Conservation (phyloP, 2,888 invertebrate species). For the Autographa gamma region DNA sequence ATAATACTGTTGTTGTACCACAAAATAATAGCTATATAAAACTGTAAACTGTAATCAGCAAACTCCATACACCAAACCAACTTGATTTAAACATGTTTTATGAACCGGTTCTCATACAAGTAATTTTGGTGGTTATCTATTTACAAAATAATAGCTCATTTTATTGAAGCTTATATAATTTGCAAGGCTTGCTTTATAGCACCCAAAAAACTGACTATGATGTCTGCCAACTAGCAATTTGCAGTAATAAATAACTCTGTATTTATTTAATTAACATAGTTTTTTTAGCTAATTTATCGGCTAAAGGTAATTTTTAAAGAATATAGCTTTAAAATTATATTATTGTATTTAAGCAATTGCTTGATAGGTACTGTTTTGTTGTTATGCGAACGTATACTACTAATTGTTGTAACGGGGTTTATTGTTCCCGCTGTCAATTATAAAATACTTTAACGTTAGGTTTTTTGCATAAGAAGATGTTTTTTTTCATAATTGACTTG, state of each 20-base stretch:
- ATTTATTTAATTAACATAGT: slow-evolving; percentile 15
- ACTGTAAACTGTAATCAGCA: slow-evolving; percentile 7
- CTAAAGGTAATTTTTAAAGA: background rate
- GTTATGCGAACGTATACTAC: background rate
- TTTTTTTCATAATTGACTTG: background rate
- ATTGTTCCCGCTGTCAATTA: slow-evolving; percentile 2
- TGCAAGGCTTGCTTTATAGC: slow-evolving; percentile 21
- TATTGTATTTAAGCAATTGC: background rate
- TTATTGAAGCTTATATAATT: slow-evolving; percentile 14
- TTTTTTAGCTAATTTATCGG: background rate
- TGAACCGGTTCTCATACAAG: background rate
- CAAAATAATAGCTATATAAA: background rate
- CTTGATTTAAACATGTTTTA: background rate
- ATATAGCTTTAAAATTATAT: too few relatives aligned
- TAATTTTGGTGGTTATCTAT: background rate
- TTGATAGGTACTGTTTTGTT: background rate
- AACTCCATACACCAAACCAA: background rate
- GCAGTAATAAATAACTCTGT: slow-evolving; percentile 39
- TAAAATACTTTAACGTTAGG: slow-evolving; percentile 13
- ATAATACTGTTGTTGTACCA: background rate
- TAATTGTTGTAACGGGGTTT: slow-evolving; percentile 7
- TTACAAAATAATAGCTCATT: slow-evolving; percentile 8
- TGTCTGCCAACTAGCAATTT: slow-evolving; percentile 39
- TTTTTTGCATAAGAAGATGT: background rate
- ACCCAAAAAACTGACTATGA: slow-evolving; percentile 24